phyloP scores from a whole-genome alignment of 2,113 vertebrate genomes.

The Archilochus colubris region DNA sequence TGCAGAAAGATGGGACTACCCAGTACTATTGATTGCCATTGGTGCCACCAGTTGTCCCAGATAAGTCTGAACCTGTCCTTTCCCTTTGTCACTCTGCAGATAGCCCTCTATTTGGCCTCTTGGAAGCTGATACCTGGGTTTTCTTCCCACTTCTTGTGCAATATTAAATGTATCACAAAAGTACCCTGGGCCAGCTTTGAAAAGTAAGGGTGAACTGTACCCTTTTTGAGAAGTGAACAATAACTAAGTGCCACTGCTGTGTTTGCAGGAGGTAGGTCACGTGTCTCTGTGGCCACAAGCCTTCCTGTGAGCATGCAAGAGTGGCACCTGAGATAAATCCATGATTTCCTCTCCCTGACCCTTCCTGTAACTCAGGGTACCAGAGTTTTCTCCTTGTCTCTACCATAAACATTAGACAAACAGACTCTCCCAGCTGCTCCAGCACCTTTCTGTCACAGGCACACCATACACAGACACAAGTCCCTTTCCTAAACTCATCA shows the following conservation, averaged over 20 bases:
- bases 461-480: accelerated
- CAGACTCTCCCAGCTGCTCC: not conserved
- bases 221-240: not conserved
- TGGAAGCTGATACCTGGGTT: not conserved
- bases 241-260: not conserved
- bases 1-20: not conserved
- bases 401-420: not conserved
- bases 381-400: not conserved
- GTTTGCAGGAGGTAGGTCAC: not conserved
- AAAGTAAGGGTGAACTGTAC: not conserved
- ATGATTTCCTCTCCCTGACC: not conserved
- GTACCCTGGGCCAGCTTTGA: not conserved
- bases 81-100: not conserved
- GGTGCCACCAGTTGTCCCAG: not conserved
- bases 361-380: not conserved
- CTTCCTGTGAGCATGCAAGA: accelerated
- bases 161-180: not conserved
- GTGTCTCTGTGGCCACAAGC: not conserved
- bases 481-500: not conserved
- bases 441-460: not conserved
- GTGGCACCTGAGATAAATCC: not conserved
- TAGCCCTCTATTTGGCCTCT: not conserved
- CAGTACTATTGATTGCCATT: not conserved
- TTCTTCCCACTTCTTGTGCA: not conserved
- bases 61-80: not conserved